Base-by-base conservation (phyloP, 2,888 invertebrate species). In the Thecophora atra region DNA sequence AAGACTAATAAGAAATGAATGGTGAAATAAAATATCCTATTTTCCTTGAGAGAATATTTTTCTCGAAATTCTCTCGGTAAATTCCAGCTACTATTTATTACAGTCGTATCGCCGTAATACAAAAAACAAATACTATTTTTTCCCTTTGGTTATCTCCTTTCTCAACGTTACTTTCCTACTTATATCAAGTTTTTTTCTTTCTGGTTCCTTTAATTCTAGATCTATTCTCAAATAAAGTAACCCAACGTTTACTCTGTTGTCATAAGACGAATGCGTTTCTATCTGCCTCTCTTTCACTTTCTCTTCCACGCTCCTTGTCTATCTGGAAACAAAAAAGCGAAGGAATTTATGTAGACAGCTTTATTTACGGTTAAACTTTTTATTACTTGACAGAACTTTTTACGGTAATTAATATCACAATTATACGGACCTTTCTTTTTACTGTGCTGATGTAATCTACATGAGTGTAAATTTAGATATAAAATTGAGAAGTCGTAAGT, bases 341-440 rank as follows among this genome's bases (percentile, higher is more conserved):
- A 47, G n/a, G 26, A 17, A 66, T 26, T 51, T 11, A 28, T 28
- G 62, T 19, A 28, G 42, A 44, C 21, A 58, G 64, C 58, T 71
- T 54, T 56, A 71, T 71, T 69, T 72, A 68, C 68, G 54, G 30
- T 37, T 19, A 69, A 72, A 72, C 62, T 66, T 72, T 72, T 42
- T 54, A 54, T n/a, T 54, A 54, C 21, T 54, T 21, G 70, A 64
- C 70, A 70, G 52, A 42, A n/a, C 28, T 24, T 69, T 58, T 42
- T 42, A 19, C 24, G 24, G 54, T 68, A 72, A 72, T 72, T 72
- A 72, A 68, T 72, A 56, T 63, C 11, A 44, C 26, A 58, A 65
- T 71, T 66, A 71, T 58, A 37, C 54, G 21, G 54, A 54, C n/a
- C 5, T 11, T 8, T 21, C 21, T 21, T 37, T 37, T 37, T 37